Base-by-base conservation (phyloP, 2,888 invertebrate genomes). In the Melipona bicolor region DNA sequence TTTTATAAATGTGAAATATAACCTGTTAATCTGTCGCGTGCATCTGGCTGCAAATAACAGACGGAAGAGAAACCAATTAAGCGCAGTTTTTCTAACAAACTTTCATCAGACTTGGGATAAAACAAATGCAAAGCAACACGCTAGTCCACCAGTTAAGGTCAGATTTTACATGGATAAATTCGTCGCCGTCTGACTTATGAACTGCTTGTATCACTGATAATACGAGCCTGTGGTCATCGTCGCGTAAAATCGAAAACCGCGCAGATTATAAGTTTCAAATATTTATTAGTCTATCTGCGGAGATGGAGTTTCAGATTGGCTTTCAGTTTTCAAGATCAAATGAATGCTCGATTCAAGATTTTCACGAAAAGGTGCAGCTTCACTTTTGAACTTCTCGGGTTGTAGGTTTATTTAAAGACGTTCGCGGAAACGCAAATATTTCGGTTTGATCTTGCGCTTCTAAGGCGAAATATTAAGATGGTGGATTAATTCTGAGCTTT, bases 81-180 rank as follows among this genome's bases (percentile, higher is more conserved):
- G 43, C 21, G 15, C 52, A 49, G 67, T 27, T 78, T 32, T 27
- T 24, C 67, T 65, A 59, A 74, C 52, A 79, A 82, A 82, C n/a
- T 5, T 59, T 59, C n/a, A n/a, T n/a, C n/a, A 5, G 56, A 24
- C 56, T n/a, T 15, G 5, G 13, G 56, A 59, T 59, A n/a, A 59
- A 15, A n/a, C 56, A 15, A 59, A n/a, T 24, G 56, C 32, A 17
- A 2, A 19, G 27, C 32, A 19, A 9, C 32, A 27, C 27, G 61
- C 61, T 19, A 61, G 19, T 9, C 19, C 19, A 19, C 19, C 9
- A 19, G 19, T 9, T 6, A 32, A 61, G 19, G 61, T 61, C n/a
- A 59, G 56, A 32, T 61, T 19, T 61, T 61, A 32, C 9, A 9
- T 17, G 4, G 61, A 61, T 27, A 9, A 61, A 61, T 61, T 61